Percentiles rank a stretch among this genome's conserved stretches.
Conservation (phyloP, 1,140 invertebrate species). For the Drosophila baimaii region DNA sequence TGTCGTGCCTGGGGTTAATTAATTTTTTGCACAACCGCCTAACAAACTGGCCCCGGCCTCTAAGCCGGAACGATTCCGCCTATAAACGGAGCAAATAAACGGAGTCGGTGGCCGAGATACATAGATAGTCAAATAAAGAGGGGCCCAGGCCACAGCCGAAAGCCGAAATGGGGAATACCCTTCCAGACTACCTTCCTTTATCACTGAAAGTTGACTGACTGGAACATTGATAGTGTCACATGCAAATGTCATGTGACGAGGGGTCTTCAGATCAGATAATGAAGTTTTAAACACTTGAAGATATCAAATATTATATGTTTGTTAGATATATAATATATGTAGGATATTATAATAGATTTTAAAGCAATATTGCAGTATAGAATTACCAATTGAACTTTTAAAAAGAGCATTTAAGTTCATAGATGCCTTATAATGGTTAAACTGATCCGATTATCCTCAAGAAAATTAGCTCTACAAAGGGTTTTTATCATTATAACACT, state of each 20-base stretch:
- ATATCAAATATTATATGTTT: not conserved
- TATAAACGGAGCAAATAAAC: conserved; percentile 59
- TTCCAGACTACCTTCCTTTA: not conserved
- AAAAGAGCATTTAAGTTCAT: too few relatives aligned
- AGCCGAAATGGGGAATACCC: conserved; percentile 12
- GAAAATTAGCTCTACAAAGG: too few relatives aligned
- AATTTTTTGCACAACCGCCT: conserved; percentile 65
- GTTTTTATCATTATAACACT: too few relatives aligned
- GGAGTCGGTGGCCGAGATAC: conserved; percentile 13
- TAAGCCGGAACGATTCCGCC: conserved; percentile 44
- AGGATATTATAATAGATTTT: not conserved
- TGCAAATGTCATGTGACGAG: conserved; percentile 3
- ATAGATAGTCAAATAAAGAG: conserved; percentile 18
- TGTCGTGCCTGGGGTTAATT: conserved; percentile 73
- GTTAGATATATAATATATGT: too few relatives aligned
- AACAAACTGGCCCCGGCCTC: conserved; percentile 65
- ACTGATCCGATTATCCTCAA: too few relatives aligned
- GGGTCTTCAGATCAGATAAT: not conserved
- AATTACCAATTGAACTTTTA: too few relatives aligned
- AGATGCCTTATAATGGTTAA: too few relatives aligned
- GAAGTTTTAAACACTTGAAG: not conserved
- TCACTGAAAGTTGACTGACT: not conserved
- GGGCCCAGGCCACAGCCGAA: not conserved
- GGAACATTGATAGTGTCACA: conserved; percentile 10
- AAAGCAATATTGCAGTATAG: not conserved